These are phyloP conservation scores for Micropterix aruncella DNA, from an alignment of 2,888 invertebrate species.

Conservation along the genomic window DNA sequence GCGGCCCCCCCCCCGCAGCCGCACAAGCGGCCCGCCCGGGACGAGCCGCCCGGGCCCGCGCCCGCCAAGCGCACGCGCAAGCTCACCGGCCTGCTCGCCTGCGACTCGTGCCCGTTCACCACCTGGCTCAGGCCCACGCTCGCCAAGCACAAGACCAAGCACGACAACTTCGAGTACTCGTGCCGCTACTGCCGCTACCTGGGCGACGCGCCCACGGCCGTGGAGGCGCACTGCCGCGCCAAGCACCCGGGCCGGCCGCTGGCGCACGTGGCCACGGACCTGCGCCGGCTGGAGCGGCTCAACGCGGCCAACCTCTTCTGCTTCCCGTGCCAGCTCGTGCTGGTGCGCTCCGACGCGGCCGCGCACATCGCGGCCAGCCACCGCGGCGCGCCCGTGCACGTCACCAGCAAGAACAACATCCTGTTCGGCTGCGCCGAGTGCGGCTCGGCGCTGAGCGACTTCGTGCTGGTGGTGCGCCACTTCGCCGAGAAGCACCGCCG, in stretches of 20 bases:
- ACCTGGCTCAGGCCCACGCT: neutral
- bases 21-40: neutral
- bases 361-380: neutral
- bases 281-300: neutral
- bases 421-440: neutral
- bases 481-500: neutral
- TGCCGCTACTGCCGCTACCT: neutral
- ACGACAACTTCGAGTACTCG: neutral
- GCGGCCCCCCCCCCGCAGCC: neutral
- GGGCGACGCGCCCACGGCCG: neutral
- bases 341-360: neutral
- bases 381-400: neutral
- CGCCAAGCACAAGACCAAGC: neutral
- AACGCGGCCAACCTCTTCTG: neutral
- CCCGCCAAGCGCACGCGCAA: neutral
- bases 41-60: neutral
- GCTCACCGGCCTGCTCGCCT: neutral
- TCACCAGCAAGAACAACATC: neutral
- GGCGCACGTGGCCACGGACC: neutral
- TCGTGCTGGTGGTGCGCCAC: neutral
- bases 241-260: neutral
- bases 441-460: neutral
- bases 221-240: neutral
- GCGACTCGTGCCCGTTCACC: neutral
- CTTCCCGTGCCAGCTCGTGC: neutral